Conservation (phyloP, 2,113 vertebrate species). For the Salvelinus fontinalis region DNA sequence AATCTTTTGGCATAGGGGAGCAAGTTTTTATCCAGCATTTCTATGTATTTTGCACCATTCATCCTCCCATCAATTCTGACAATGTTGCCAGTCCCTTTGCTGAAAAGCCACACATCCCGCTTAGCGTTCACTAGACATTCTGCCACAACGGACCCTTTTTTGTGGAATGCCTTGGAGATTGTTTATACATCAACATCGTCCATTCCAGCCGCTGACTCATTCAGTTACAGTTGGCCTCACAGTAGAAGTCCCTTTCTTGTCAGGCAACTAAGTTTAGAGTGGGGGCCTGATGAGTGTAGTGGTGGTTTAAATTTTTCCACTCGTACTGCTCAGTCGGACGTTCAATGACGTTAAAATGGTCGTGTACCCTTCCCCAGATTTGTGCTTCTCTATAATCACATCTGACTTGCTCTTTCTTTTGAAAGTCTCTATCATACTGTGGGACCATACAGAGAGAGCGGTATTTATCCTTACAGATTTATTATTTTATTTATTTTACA, state of each 20-base stretch:
- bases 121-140: neutral
- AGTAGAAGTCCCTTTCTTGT: neutral
- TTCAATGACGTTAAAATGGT: neutral
- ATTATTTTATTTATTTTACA: no score
- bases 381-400: neutral
- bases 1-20: neutral
- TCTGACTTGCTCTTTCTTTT: constrained; percentile 1
- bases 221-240: neutral
- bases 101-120: neutral
- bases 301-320: neutral
- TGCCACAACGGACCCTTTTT: neutral
- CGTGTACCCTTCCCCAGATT: neutral
- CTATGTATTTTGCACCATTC: neutral
- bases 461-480: no score
- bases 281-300: neutral
- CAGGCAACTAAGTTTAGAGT: neutral
- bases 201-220: neutral
- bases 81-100: neutral
- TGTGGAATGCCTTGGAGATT: neutral
- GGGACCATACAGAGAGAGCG: neutral
- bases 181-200: neutral
- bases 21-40: neutral
- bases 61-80: neutral
- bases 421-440: neutral
- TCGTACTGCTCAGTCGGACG: neutral